phyloP scores from a whole-genome alignment of 2,797 vertebrate species.

The Buceros bicornis region DNA sequence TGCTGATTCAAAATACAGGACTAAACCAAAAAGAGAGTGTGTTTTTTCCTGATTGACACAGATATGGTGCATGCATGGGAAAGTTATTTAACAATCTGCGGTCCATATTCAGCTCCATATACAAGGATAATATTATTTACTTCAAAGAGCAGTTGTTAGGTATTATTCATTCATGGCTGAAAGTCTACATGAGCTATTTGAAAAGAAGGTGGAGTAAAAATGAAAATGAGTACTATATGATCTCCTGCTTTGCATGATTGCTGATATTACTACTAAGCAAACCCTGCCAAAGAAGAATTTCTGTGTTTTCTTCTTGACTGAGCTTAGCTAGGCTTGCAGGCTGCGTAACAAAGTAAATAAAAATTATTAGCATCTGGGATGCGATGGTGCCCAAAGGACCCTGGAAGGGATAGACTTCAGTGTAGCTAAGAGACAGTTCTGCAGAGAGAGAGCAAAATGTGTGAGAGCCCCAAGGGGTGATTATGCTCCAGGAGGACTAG shows the following conservation, averaged over 20 bases:
- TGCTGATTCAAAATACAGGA: not conserved
- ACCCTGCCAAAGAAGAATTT: not conserved
- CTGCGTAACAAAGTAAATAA: not conserved
- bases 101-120: not conserved
- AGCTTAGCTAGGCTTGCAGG: not conserved
- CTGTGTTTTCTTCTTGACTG: constrained; percentile 20
- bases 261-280: not conserved
- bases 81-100: not conserved
- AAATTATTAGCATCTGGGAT: not conserved
- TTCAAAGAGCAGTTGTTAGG: constrained; percentile 33
- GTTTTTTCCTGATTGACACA: not conserved
- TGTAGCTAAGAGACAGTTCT: not conserved
- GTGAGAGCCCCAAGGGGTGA: not conserved
- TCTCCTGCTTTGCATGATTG: constrained; percentile 41
- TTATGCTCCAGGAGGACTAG: not conserved
- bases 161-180: constrained; percentile 27
- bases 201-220: constrained; percentile 50
- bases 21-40: not conserved
- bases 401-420: not conserved
- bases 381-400: not conserved
- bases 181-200: not conserved
- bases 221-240: constrained; percentile 46
- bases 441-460: not conserved
- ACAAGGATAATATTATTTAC: not conserved
- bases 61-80: not conserved